Evolutionary conservation across 2,888 invertebrate genomes (phyloP).

Genomic region (Sinodicranocentrus sp.): DNA sequence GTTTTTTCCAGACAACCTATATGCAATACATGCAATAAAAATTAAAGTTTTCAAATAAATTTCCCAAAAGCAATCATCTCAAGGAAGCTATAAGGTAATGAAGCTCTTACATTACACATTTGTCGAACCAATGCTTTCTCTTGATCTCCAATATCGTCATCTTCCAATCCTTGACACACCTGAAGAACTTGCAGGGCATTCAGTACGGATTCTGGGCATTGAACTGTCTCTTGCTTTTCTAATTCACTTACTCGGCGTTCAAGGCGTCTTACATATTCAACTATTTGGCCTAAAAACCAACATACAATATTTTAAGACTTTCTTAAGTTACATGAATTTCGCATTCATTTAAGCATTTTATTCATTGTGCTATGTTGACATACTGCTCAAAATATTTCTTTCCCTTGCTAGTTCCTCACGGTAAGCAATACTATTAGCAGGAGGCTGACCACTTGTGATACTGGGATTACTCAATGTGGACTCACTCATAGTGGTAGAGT

Average conservation of each 20-base stretch:
- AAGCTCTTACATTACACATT: slow-evolving; percentile 90
- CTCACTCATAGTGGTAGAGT: slow-evolving; percentile 68
- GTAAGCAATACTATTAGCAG: slow-evolving; percentile 64
- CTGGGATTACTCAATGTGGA: slow-evolving; percentile 74
- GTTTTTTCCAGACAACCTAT: slow-evolving; percentile 92
- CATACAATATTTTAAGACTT: slow-evolving; percentile 25
- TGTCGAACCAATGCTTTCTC: slow-evolving; percentile 95
- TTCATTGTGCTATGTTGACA: slow-evolving; percentile 16
- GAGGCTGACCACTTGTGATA: slow-evolving; percentile 58
- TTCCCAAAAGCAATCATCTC: too few species aligned
- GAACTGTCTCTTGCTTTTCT: slow-evolving; percentile 77
- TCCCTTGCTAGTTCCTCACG: slow-evolving; percentile 73
- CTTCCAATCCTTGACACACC: slow-evolving; percentile 84
- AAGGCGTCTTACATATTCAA: slow-evolving; percentile 93
- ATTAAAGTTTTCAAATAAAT: not conserved
- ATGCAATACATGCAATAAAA: not conserved
- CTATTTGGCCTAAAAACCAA: slow-evolving; percentile 85
- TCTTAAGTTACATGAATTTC: not conserved
- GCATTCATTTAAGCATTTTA: not conserved
- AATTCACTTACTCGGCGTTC: slow-evolving; percentile 87
- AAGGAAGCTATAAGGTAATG: too few species aligned
- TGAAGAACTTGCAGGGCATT: slow-evolving; percentile 95
- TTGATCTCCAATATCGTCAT: slow-evolving; percentile 83
- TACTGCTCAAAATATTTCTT: slow-evolving; percentile 75
- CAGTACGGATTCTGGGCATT: slow-evolving; percentile 92